phyloP scores from a whole-genome alignment of 2,113 vertebrate genomes.

The Pseudonaja textilis region DNA sequence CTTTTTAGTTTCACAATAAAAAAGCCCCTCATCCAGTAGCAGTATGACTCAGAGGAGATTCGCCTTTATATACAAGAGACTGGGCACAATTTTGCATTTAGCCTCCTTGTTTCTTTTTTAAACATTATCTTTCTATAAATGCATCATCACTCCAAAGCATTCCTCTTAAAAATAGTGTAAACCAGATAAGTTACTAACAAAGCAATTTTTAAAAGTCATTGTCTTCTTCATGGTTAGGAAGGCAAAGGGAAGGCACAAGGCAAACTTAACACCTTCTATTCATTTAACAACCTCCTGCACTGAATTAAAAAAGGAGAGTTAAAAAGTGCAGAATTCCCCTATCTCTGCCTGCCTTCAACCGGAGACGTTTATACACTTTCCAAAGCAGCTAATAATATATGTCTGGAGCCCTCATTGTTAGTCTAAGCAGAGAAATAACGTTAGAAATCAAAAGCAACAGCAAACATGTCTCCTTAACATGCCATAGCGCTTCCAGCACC shows the following conservation, averaged over 20 bases:
- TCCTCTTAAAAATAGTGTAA: not conserved
- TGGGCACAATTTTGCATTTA: not conserved
- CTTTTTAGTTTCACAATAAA: not conserved
- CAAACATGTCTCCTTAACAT: constrained; percentile 6
- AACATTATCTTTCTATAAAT: not conserved
- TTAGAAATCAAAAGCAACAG: constrained; percentile 15
- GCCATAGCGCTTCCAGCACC: constrained; percentile 31
- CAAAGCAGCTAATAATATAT: constrained; percentile 1
- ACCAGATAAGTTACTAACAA: not conserved
- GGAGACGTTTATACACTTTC: not conserved
- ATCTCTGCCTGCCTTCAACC: not conserved
- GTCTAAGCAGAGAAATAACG: constrained; percentile 4
- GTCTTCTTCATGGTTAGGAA: not conserved
- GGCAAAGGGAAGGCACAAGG: not conserved
- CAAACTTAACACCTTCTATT: not conserved
- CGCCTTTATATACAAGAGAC: not conserved
- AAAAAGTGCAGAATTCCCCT: not conserved
- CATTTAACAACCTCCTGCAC: not conserved
- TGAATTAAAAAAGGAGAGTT: not conserved
- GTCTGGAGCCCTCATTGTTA: constrained; percentile 12
- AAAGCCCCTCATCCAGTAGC: not conserved
- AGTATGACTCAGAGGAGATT: not conserved
- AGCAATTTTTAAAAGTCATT: not conserved
- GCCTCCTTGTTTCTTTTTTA: not conserved
- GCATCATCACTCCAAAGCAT: not conserved